Evolutionary conservation across 2,113 vertebrate species (phyloP), one percentile per base, ranked within the genome.

Genomic region (Callionymus lyra): DNA sequence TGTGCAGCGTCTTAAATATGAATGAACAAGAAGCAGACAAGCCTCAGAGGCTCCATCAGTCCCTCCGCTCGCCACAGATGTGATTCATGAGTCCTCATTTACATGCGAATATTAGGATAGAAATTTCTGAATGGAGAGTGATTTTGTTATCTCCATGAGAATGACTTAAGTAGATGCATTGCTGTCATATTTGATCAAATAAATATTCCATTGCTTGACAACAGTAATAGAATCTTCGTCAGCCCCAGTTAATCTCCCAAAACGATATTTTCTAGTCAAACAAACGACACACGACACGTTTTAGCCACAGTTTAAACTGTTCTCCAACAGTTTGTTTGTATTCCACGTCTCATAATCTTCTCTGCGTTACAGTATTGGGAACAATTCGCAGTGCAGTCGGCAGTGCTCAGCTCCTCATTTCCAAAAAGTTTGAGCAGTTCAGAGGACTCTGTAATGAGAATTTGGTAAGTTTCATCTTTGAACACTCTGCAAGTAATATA

Each of bases 361-460:
- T 48, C 16, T 58, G 2, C 45, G 12, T 59, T 50, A 16, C 70
- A 95, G 94, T 97, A 74, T 79, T 98, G 88, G 94, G 91, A 46
- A 97, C 93, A 61, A 92, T 98, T 70, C 90, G 88, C 84, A 93
- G 91, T 51, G 95, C 94, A 8, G 91, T 98, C 21, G 94, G 93
- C 77, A 94, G 93, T 58, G 95, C 95, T 64, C 94, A 98, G 67
- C 92, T 97, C 64, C 89, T 98, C 65, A 98, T 98, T 70, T 87
- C 95, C 36, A 79, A 97, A 87, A 98, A 98, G 87, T 98, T 98
- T 86, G 91, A 96, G 84, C 95, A 98, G 84, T 98, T 98, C 83
- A 86, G 88, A 87, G 95, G 95, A 47, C 89, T 98, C 53, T 98
- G 95, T 46, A 91, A 94, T 77, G 92, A 98, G 86, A 98, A 98